phyloP scores from a whole-genome alignment of 2,888 invertebrate species.

The Lochmaea crataegi region DNA sequence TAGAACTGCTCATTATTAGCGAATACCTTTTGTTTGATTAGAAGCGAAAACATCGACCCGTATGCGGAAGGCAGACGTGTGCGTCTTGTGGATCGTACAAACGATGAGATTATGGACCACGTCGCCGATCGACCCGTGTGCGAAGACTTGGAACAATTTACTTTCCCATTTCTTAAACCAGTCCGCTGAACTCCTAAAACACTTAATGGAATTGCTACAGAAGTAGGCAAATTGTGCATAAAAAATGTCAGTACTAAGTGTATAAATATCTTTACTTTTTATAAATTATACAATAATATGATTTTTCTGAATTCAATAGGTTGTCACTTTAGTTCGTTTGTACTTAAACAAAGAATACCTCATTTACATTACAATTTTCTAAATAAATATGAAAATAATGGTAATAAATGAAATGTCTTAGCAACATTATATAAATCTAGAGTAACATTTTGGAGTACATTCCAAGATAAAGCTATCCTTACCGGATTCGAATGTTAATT shows the following conservation, averaged over 20 bases:
- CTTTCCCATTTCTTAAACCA: no score
- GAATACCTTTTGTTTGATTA: no score
- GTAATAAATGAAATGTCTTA: not conserved
- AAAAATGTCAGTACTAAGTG: not conserved
- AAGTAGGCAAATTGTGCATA: no score
- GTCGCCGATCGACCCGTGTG: no score
- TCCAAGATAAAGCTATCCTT: slow-evolving; percentile 4
- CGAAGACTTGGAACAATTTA: no score
- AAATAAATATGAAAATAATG: not conserved
- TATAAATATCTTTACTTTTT: not conserved
- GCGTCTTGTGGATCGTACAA: no score
- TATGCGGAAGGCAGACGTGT: no score
- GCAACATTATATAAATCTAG: not conserved
- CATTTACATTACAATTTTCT: not conserved
- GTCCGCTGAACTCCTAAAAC: no score
- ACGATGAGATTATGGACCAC: no score
- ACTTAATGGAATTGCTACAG: no score
- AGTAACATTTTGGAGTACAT: not conserved
- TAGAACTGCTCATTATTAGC: no score
- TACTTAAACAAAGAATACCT: not conserved
- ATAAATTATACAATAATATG: not conserved
- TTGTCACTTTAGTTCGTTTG: not conserved
- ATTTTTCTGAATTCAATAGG: not conserved
- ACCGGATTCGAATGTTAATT: slow-evolving; percentile 3
- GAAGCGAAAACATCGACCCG: no score